Conservation (phyloP, 1,140 invertebrate genomes). For the Drosophila nebulosa region DNA sequence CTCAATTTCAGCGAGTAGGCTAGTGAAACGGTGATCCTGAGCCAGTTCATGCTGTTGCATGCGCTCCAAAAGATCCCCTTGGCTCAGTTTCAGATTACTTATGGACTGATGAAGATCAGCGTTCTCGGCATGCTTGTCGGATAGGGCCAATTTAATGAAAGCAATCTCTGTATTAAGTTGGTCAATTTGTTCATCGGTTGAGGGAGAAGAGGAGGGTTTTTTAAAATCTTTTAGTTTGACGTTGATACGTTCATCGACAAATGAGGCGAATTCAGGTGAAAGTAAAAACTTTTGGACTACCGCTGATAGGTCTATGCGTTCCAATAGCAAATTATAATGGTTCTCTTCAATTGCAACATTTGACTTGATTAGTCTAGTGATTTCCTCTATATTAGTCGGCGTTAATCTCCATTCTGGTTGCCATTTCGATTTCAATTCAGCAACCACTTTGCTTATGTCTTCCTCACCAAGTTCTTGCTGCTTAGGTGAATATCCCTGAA, state of each 20-base stretch:
- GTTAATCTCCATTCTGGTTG: slow-evolving; percentile 47
- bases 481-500: slow-evolving; percentile 29
- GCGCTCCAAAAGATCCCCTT: slow-evolving; percentile 64
- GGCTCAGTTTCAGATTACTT: slow-evolving; percentile 47
- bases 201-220: slow-evolving; percentile 9
- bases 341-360: slow-evolving; percentile 57
- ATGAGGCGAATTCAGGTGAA: slow-evolving; percentile 40
- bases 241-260: slow-evolving; percentile 55
- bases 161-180: slow-evolving; percentile 80
- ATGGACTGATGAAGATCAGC: slow-evolving; percentile 72
- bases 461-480: slow-evolving; percentile 35
- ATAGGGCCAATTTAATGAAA: slow-evolving; percentile 80
- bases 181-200: slow-evolving; percentile 70
- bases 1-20: slow-evolving; percentile 64
- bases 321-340: slow-evolving; percentile 73
- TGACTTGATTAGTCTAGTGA: slow-evolving; percentile 68
- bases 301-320: slow-evolving; percentile 59
- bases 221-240: slow-evolving; percentile 18
- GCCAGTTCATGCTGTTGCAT: slow-evolving; percentile 61
- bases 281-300: slow-evolving; percentile 53
- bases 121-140: slow-evolving; percentile 69
- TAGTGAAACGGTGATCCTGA: slow-evolving; percentile 63
- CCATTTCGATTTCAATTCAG: slow-evolving; percentile 43
- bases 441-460: slow-evolving; percentile 40
- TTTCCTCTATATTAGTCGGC: slow-evolving; percentile 75